These are phyloP conservation scores for Cuniculus paca DNA, from an alignment of 2,797 vertebrate species.

Conservation along the genomic window DNA sequence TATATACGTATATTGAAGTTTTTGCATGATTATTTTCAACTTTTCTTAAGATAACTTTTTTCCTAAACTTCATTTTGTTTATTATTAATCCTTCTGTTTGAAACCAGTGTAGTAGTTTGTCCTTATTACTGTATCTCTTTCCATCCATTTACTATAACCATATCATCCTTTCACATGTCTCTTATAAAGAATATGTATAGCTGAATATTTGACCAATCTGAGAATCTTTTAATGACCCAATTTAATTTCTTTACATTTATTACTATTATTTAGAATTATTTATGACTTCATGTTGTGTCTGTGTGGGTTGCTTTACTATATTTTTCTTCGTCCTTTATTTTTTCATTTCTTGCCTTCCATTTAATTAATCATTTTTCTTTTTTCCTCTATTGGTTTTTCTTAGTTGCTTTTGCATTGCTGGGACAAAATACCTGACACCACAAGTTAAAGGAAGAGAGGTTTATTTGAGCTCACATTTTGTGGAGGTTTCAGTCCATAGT, in stretches of 20 bases:
- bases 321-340: slow-evolving; percentile 11
- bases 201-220: background rate
- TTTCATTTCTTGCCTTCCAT: slow-evolving; percentile 15
- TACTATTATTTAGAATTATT: slow-evolving; percentile 62
- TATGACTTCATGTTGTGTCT: background rate
- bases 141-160: background rate
- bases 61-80: slow-evolving; percentile 4
- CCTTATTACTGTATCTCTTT: background rate
- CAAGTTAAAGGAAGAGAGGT: background rate
- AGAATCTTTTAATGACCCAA: slow-evolving; percentile 15
- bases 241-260: slow-evolving; percentile 44
- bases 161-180: slow-evolving; percentile 11
- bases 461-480: background rate
- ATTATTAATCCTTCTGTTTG: background rate
- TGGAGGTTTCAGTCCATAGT: background rate
- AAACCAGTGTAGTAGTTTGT: background rate
- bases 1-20: background rate
- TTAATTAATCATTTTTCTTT: slow-evolving; percentile 16
- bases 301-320: background rate
- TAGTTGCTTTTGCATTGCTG: background rate
- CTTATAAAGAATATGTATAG: background rate
- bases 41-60: slow-evolving; percentile 30
- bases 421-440: background rate
- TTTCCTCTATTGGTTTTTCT: background rate
- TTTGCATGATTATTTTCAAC: background rate